Evolutionary conservation across 2,797 vertebrate genomes (phyloP).

Genomic region (Erpetoichthys calabaricus): DNA sequence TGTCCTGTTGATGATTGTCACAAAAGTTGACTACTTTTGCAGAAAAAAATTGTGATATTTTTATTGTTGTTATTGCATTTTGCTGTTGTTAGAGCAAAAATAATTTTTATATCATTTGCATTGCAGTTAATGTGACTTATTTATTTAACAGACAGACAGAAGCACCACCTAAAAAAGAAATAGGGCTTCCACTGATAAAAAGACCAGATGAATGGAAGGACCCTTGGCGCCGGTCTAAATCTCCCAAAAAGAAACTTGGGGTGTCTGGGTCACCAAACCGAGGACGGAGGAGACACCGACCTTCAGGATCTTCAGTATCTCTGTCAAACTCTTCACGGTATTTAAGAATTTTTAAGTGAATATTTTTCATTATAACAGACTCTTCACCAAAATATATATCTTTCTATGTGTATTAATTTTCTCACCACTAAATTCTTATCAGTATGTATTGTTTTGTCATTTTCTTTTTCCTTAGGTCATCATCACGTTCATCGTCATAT

Average conservation of each 20-base stretch:
- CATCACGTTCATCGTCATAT: slow-evolving; percentile 83
- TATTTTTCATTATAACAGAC: neutral
- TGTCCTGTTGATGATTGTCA: too few relatives aligned
- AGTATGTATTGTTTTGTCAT: neutral
- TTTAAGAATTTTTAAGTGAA: neutral
- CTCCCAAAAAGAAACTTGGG: slow-evolving; percentile 71
- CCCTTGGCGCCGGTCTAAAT: slow-evolving; percentile 94
- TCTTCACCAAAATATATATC: neutral
- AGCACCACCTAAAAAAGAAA: slow-evolving; percentile 42
- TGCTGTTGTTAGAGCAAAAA: too few relatives aligned
- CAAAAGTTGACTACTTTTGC: too few relatives aligned
- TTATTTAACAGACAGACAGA: slow-evolving; percentile 67
- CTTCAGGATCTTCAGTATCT: slow-evolving; percentile 79
- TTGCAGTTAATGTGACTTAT: too few relatives aligned
- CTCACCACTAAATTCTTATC: neutral
- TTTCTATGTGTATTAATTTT: neutral
- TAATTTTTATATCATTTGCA: too few relatives aligned
- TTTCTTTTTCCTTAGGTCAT: slow-evolving; percentile 56
- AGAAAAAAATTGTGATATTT: too few relatives aligned
- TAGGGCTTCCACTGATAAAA: slow-evolving; percentile 49
- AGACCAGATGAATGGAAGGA: slow-evolving; percentile 94
- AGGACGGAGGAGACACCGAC: slow-evolving; percentile 67
- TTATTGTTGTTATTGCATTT: too few relatives aligned
- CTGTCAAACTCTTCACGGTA: slow-evolving; percentile 87
- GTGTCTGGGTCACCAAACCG: slow-evolving; percentile 68